A percentile compares a stretch with the other conserved stretches of the same genome.
Evolutionary conservation across 1,140 invertebrate species (phyloP).

Genomic region (Tribolium madens): DNA sequence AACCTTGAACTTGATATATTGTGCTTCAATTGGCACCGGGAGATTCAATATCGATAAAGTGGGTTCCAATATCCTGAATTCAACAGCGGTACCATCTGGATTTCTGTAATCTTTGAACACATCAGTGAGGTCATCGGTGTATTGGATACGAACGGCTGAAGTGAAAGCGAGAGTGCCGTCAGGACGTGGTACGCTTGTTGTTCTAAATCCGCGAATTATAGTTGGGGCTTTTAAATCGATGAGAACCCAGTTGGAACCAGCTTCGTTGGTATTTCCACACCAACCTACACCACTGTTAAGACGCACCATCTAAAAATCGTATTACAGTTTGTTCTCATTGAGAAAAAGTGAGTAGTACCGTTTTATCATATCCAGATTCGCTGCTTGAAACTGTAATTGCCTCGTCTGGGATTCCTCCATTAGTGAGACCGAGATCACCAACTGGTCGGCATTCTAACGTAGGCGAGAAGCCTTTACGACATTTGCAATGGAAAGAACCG

Average conservation of each 20-base stretch:
- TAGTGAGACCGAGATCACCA: constrained; percentile 88
- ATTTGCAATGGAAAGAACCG: constrained; percentile 93
- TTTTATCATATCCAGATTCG: constrained; percentile 85
- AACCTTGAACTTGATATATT: constrained; percentile 88
- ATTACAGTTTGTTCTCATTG: not conserved
- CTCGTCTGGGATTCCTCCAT: constrained; percentile 90
- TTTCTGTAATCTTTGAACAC: constrained; percentile 92
- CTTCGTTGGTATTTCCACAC: constrained; percentile 88
- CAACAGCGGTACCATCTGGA: constrained; percentile 91
- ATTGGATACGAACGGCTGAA: constrained; percentile 86
- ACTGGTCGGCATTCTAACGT: constrained; percentile 91
- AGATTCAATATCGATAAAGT: constrained; percentile 90
- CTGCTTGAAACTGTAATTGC: constrained; percentile 87
- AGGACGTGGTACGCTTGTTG: constrained; percentile 83
- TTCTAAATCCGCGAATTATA: constrained; percentile 89
- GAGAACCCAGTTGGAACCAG: constrained; percentile 88
- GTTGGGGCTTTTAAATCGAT: constrained; percentile 92
- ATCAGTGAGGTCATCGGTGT: constrained; percentile 90
- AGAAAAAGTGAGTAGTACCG: constrained; percentile 70
- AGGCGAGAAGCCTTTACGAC: constrained; percentile 85
- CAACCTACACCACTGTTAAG: constrained; percentile 86
- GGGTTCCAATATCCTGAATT: constrained; percentile 89
- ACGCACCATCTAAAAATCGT: constrained; percentile 75
- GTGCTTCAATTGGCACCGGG: constrained; percentile 91
- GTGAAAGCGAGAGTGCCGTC: constrained; percentile 88